These are phyloP conservation scores for Oryzias celebensis DNA, from an alignment of 2,113 vertebrate species.

Conservation along the genomic window DNA sequence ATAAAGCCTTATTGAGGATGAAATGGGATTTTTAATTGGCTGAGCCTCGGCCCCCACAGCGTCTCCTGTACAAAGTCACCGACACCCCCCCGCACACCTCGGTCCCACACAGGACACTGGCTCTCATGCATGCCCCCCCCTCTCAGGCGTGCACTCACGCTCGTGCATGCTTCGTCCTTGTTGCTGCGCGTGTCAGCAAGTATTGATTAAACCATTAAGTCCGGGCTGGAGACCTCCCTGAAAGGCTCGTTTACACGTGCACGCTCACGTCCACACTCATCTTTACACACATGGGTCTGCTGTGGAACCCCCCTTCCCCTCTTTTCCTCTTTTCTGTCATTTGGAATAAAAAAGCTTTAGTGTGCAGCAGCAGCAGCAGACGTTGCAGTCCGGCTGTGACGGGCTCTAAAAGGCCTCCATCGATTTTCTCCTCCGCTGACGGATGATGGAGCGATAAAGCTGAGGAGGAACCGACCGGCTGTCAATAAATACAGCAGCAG, in stretches of 20 bases:
- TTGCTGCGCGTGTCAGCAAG: no score
- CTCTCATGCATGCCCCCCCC: slow-evolving; percentile 11
- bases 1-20: slow-evolving; percentile 82
- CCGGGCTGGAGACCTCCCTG: no score
- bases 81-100: slow-evolving; percentile 5
- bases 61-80: slow-evolving; percentile 63
- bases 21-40: slow-evolving; percentile 83
- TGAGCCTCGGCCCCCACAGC: slow-evolving; percentile 57
- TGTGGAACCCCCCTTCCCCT: no score
- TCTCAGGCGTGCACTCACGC: slow-evolving; percentile 26
- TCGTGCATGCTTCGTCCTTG: slow-evolving; percentile 7
- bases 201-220: no score
- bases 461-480: background rate
- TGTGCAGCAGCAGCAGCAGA: no score
- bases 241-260: no score
- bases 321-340: no score
- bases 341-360: no score
- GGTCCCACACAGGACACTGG: background rate
- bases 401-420: slow-evolving; percentile 57
- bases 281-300: no score
- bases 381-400: slow-evolving; percentile 37
- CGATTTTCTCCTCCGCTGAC: slow-evolving; percentile 44
- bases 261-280: no score
- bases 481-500: slow-evolving; percentile 22
- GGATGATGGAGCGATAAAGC: slow-evolving; percentile 6